Conservation (phyloP, 2,888 invertebrate species). For the Ochropleura plecta region DNA sequence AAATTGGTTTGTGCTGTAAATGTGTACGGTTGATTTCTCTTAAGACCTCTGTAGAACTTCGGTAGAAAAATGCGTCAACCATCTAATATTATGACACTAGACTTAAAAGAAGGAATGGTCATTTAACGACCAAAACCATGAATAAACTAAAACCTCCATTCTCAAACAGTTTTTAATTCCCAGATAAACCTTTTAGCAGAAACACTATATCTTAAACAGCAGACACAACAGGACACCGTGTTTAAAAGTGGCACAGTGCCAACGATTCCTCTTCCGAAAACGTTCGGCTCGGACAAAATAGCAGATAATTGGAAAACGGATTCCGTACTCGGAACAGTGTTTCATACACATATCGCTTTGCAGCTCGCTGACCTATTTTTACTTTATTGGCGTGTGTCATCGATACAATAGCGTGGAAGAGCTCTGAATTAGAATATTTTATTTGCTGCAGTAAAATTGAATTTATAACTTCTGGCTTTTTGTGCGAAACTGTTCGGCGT, state of each 20-base stretch:
- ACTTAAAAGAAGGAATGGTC: background rate
- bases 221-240: conserved; percentile 46
- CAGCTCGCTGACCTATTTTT: conserved; percentile 61
- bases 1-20: background rate
- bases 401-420: conserved; percentile 58
- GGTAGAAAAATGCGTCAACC: background rate
- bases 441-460: conserved; percentile 51
- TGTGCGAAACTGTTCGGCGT: background rate
- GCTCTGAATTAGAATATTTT: conserved; percentile 62
- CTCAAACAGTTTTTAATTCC: conserved; percentile 26
- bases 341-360: conserved; percentile 61
- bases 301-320: conserved; percentile 63
- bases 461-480: conserved; percentile 43
- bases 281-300: conserved; percentile 50
- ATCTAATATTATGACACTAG: no score
- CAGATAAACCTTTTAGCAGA: conserved; percentile 37
- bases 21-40: background rate
- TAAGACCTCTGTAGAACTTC: background rate
- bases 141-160: conserved; percentile 10
- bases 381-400: conserved; percentile 64
- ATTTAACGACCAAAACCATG: conserved; percentile 5
- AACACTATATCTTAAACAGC: conserved; percentile 40
- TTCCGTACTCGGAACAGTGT: conserved; percentile 52
- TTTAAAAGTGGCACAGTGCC: conserved; percentile 60
- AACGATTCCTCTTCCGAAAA: conserved; percentile 43